Evolutionary conservation across 2,113 vertebrate genomes (phyloP).

Genomic region (Deroptyus accipitrinus): DNA sequence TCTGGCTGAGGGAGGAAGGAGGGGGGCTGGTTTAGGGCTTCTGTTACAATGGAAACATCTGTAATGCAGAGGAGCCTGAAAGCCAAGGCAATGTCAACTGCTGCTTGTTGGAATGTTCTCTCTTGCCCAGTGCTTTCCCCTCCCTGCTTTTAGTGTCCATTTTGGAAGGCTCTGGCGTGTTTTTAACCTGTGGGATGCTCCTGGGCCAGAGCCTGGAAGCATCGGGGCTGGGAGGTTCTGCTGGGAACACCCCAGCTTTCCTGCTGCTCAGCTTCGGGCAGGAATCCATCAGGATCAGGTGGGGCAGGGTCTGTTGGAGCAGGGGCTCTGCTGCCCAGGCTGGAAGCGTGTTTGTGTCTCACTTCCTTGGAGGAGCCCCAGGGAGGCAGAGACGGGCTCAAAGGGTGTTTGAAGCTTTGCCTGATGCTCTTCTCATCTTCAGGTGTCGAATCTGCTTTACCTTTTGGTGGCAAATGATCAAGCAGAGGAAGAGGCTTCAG

Average conservation of each 20-base stretch:
- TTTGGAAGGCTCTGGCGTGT: background rate
- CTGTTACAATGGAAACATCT: conserved; percentile 46
- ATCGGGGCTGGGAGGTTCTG: background rate
- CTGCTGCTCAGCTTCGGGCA: background rate
- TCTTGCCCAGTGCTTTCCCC: background rate
- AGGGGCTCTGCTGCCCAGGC: background rate
- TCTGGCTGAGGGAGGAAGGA: background rate
- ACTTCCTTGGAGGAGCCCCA: background rate
- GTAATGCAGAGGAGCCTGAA: background rate
- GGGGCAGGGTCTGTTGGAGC: background rate
- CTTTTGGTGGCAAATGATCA: background rate
- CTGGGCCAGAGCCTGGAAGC: background rate
- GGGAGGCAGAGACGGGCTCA: background rate
- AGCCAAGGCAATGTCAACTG: background rate
- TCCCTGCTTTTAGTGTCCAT: background rate
- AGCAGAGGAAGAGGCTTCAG: background rate
- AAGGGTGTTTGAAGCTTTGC: background rate
- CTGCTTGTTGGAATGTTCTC: conserved; percentile 48
- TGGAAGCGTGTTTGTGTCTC: background rate
- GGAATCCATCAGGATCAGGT: fast-evolving
- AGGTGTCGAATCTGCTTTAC: background rate
- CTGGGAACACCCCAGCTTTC: background rate
- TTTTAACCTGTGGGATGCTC: background rate
- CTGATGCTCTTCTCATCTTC: background rate
- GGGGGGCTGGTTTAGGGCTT: background rate